Evolutionary conservation across 2,113 vertebrate species (phyloP), one percentile per base, ranked within the genome.

Genomic region (Hiodon tergisus): DNA sequence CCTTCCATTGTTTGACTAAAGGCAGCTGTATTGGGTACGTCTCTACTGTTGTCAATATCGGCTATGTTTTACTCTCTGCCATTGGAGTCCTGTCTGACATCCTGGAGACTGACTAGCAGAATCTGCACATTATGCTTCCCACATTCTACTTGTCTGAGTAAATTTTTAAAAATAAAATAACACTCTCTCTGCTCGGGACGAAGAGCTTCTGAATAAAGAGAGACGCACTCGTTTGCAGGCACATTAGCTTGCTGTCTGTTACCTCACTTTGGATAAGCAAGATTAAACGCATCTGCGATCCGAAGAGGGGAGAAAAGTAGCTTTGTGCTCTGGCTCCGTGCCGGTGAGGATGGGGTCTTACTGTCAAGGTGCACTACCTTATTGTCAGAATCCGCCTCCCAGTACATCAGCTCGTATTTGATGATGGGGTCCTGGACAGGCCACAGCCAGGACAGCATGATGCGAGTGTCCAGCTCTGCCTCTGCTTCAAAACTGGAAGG

Each of bases 391-490:
- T 89, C 88, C 0, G 88, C 91, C 76, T 95, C 95, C 96, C 96
- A 97, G 86, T 95, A 99, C 0, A 91, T 86, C 72, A 99, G 90
- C 74, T 98, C 96, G 0, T 95, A 97, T 75, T 93, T 91, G 79
- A 87, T 80, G 59, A 99, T 91, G 58, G 90, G 90, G 2, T 99
- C 97, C 84, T 96, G 94, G 4, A 93, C 92, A 0, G 95, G 94
- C 2, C 94, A 94, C 71, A 93, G 89, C 97, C 96, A 99, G 0
- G 93, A 94, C 70, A 99, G 83, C 87, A 95, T 91, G 82, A 98
- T 92, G 66, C 93, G 92, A 1, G 94, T 95, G 80, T 98, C 97
- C 0, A 97, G 92, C 81, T 98, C 96, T 0, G 93, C 94, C 83
- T 98, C 95, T 0, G 95, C 96, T 80, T 95, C 94, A 69, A 99